These are phyloP conservation scores for Lamellibrachia luymesi DNA, from an alignment of 1,140 invertebrate genomes.

Conservation along the genomic window DNA sequence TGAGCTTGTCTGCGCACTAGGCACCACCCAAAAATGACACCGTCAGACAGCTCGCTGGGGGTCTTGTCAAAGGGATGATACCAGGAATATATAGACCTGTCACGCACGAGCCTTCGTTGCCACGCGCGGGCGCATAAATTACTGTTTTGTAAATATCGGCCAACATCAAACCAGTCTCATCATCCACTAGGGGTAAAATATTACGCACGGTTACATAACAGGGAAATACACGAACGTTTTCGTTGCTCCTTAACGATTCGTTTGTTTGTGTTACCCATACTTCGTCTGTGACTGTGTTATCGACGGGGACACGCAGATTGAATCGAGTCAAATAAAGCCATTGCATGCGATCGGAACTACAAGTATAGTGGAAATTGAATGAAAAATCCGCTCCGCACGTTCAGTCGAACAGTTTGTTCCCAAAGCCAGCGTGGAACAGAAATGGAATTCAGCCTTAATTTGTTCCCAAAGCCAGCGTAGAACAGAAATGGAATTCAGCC, in stretches of 20 bases:
- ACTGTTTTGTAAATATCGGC: neutral
- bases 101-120: neutral
- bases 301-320: neutral
- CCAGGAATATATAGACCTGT: neutral
- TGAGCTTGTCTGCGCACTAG: neutral
- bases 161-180: neutral
- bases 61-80: neutral
- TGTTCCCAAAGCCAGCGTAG: too few species aligned
- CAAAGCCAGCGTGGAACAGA: neutral
- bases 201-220: neutral
- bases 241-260: neutral
- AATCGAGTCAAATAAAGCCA: neutral
- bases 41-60: neutral
- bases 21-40: neutral
- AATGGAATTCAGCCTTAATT: too few species aligned
- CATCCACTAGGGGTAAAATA: neutral
- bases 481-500: too few species aligned
- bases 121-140: neutral
- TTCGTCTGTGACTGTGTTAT: neutral
- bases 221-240: neutral
- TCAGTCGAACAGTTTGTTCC: neutral
- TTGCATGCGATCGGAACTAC: neutral
- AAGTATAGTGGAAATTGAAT: neutral
- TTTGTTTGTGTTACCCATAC: neutral
- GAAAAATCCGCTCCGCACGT: neutral